These are phyloP conservation scores for Tribolium madens DNA, from an alignment of 1,140 invertebrate species.

Conservation along the genomic window DNA sequence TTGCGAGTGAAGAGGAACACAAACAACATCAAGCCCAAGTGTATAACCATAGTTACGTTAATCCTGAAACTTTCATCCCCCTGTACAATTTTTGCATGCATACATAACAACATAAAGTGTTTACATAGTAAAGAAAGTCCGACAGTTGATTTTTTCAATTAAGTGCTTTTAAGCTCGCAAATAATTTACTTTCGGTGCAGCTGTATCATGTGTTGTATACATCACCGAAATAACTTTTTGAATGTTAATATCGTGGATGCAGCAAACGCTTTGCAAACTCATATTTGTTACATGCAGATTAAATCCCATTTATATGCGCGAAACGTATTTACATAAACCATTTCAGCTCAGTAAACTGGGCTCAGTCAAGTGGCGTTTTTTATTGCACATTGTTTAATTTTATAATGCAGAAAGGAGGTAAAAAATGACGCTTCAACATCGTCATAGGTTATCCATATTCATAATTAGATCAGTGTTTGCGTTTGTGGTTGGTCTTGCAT, in stretches of 20 bases:
- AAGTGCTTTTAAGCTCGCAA: not conserved
- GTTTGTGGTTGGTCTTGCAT: constrained; percentile 13
- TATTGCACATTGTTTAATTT: not conserved
- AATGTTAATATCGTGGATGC: constrained; percentile 2
- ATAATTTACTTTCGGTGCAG: not conserved
- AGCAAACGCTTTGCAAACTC: constrained; percentile 4
- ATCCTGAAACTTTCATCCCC: not conserved
- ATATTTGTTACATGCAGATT: constrained; percentile 9
- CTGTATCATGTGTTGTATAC: not conserved
- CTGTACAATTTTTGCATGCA: not conserved
- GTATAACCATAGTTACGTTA: not conserved
- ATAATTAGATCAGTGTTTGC: constrained; percentile 18
- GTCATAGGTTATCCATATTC: constrained; percentile 14
- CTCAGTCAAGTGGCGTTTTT: not conserved
- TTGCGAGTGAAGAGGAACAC: not conserved
- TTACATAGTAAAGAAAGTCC: not conserved
- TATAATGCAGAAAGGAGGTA: not conserved
- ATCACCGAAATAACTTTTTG: constrained; percentile 3
- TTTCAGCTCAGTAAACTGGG: not conserved
- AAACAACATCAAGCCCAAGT: not conserved
- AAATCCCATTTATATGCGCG: constrained; percentile 23
- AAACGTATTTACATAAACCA: constrained; percentile 14
- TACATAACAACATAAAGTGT: not conserved
- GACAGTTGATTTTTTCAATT: not conserved
- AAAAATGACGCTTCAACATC: not conserved